Evolutionary conservation across 1,140 invertebrate genomes (phyloP).

Genomic region (Agraylea sexmaculata): DNA sequence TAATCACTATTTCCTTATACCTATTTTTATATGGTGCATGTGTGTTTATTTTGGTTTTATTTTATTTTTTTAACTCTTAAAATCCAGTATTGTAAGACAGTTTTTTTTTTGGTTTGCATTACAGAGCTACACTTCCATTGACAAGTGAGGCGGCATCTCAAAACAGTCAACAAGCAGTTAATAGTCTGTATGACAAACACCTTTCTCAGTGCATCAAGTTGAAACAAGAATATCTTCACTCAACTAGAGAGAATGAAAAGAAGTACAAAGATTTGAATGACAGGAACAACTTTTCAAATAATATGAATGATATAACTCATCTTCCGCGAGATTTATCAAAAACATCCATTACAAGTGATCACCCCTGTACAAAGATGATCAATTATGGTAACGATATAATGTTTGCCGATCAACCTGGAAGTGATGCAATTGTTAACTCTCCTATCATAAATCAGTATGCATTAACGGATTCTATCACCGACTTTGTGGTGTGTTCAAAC

Average conservation of each 20-base stretch:
- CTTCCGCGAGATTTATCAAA: conserved; percentile 28
- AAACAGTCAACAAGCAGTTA: conserved; percentile 28
- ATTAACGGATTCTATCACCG: neutral
- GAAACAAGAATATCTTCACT: conserved; percentile 38
- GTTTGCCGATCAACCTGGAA: conserved; percentile 32
- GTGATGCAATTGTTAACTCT: conserved; percentile 25
- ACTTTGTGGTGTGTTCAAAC: conserved; percentile 28
- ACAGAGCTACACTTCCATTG: conserved; percentile 65
- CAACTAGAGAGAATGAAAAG: conserved; percentile 22
- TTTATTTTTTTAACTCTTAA: too few relatives aligned
- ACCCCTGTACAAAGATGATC: conserved; percentile 28
- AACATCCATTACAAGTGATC: conserved; percentile 28
- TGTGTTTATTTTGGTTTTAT: conserved; percentile 5
- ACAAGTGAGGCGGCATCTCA: conserved; percentile 46
- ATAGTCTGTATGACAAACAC: conserved; percentile 43
- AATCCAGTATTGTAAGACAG: too few relatives aligned
- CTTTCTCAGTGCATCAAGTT: conserved; percentile 39
- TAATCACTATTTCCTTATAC: too few relatives aligned
- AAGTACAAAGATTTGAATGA: conserved; percentile 8
- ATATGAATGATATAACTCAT: conserved; percentile 19
- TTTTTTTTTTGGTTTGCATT: conserved; percentile 28
- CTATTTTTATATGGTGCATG: neutral
- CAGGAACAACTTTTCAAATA: neutral
- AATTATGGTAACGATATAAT: conserved; percentile 31
- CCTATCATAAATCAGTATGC: conserved; percentile 20